These are phyloP conservation scores for Plectropomus leopardus DNA, from an alignment of 2,113 vertebrate species.

Conservation along the genomic window DNA sequence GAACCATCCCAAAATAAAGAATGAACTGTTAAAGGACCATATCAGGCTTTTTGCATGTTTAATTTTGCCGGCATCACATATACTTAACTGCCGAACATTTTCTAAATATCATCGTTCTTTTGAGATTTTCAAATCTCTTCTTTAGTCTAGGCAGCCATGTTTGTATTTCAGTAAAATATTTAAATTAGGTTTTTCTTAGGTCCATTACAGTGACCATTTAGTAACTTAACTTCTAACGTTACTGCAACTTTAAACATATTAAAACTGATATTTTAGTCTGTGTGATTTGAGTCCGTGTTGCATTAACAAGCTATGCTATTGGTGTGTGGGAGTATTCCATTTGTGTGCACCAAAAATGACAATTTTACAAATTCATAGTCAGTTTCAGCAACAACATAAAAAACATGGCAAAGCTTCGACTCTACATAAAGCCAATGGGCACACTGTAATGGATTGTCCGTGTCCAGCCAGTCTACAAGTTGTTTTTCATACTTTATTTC, in stretches of 20 bases:
- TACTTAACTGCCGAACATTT: background rate
- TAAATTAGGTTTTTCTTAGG: background rate
- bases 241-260: background rate
- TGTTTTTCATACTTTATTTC: background rate
- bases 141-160: background rate
- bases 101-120: background rate
- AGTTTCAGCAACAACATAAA: background rate
- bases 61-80: background rate
- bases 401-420: background rate
- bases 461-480: background rate
- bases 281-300: background rate
- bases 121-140: background rate
- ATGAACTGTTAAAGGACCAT: background rate
- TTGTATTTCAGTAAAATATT: background rate
- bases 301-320: background rate
- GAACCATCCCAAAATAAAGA: too few species aligned
- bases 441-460: background rate
- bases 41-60: slow-evolving; percentile 13
- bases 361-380: background rate
- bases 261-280: background rate
- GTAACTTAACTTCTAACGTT: background rate
- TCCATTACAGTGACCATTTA: background rate
- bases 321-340: background rate
- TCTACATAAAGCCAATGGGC: background rate
- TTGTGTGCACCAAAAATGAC: background rate